Evolutionary conservation across 2,888 invertebrate species (phyloP).

Genomic region (Heliconius ethilla): DNA sequence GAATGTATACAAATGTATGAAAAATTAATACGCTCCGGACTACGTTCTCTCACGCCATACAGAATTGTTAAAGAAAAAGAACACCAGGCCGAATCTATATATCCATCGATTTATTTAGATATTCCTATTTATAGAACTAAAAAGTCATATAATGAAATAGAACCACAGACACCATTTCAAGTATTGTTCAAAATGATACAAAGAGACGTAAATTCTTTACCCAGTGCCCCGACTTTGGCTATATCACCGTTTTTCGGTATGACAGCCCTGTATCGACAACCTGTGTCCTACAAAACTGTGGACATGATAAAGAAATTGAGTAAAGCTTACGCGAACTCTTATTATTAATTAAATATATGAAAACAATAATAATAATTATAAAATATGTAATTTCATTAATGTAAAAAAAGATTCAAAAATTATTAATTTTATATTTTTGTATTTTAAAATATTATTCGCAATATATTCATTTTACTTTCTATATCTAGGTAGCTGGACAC

Average conservation of each 20-base stretch:
- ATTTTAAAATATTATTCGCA: neutral
- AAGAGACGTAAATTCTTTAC: slow-evolving; percentile 57
- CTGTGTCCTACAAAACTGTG: slow-evolving; percentile 63
- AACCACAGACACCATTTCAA: slow-evolving; percentile 52
- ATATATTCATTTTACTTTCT: too few relatives aligned
- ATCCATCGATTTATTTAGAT: slow-evolving; percentile 27
- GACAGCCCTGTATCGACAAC: slow-evolving; percentile 66
- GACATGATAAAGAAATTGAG: slow-evolving; percentile 60
- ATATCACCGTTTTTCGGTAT: slow-evolving; percentile 61
- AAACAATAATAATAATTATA: neutral
- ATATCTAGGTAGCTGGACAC: too few relatives aligned
- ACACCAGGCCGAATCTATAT: slow-evolving; percentile 22
- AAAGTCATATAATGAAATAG: slow-evolving; percentile 3
- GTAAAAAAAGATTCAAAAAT: neutral
- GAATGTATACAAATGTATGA: slow-evolving; percentile 63
- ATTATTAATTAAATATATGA: neutral
- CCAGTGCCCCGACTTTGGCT: slow-evolving; percentile 57
- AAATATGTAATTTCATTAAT: neutral
- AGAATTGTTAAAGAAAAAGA: slow-evolving; percentile 51
- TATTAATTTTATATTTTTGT: neutral
- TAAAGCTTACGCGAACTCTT: slow-evolving; percentile 52
- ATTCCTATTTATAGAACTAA: slow-evolving; percentile 13
- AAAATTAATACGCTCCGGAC: slow-evolving; percentile 56
- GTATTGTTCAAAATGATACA: slow-evolving; percentile 59
- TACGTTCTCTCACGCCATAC: slow-evolving; percentile 50